A percentile compares a stretch with the other conserved stretches of the same genome.
phyloP scores from a whole-genome alignment of 2,797 vertebrate genomes.

The Neopelma chrysocephalum region DNA sequence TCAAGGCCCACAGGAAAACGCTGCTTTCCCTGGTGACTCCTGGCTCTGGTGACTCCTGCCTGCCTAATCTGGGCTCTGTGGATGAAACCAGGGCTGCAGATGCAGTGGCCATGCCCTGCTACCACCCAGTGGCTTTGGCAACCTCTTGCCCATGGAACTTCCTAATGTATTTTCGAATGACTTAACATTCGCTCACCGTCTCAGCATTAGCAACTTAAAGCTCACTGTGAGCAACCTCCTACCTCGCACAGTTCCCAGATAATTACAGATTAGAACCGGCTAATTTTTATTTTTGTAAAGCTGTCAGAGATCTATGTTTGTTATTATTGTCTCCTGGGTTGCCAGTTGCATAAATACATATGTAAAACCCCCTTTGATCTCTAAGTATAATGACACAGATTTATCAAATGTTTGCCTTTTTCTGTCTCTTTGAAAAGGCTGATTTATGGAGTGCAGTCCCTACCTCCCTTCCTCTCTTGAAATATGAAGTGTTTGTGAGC shows the following conservation, averaged over 20 bases:
- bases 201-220: background rate
- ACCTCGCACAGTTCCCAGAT: slow-evolving; percentile 25
- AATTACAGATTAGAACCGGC: slow-evolving; percentile 61
- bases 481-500: slow-evolving; percentile 81
- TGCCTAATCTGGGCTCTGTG: rapidly evolving
- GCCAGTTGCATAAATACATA: slow-evolving; percentile 72
- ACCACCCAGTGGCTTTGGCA: background rate
- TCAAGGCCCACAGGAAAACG: background rate
- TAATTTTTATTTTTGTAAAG: slow-evolving; percentile 72
- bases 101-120: background rate
- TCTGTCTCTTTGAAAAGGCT: slow-evolving; percentile 74
- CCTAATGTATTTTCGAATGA: background rate
- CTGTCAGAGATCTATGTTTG: slow-evolving; percentile 56
- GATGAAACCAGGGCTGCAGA: background rate
- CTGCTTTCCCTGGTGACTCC: background rate
- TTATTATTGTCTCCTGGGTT: slow-evolving; percentile 70
- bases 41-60: background rate
- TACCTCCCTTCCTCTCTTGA: slow-evolving; percentile 74
- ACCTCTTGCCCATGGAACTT: background rate
- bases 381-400: slow-evolving; percentile 70
- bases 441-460: slow-evolving; percentile 72
- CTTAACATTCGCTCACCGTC: background rate
- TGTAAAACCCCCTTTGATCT: slow-evolving; percentile 75
- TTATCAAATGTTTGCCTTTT: slow-evolving; percentile 80
- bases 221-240: background rate